phyloP scores from a whole-genome alignment of 2,888 invertebrate species.

The Zelleria hepariella region DNA sequence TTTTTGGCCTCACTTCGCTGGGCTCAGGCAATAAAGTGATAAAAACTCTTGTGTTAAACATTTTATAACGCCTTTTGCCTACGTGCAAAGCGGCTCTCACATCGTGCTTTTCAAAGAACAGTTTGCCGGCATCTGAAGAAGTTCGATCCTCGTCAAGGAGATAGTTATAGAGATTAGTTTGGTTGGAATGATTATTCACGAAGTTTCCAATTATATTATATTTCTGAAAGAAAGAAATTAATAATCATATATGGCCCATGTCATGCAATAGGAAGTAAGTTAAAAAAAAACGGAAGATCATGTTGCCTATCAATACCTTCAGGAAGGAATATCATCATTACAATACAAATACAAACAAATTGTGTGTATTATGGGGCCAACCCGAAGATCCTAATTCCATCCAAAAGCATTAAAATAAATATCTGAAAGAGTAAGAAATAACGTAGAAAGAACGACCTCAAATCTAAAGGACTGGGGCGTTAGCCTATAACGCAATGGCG shows the following conservation, averaged over 20 bases:
- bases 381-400: no score
- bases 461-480: no score
- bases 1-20: slow-evolving; percentile 35
- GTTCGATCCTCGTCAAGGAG: slow-evolving; percentile 29
- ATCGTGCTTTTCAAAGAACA: slow-evolving; percentile 29
- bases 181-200: slow-evolving; percentile 35
- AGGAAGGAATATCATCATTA: no score
- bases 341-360: no score
- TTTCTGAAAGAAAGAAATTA: slow-evolving; percentile 31
- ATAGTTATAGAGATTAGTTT: slow-evolving; percentile 54
- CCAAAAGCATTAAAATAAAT: no score
- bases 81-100: slow-evolving; percentile 51
- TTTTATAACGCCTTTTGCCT: slow-evolving; percentile 37
- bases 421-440: no score
- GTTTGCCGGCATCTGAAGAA: slow-evolving; percentile 18
- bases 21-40: slow-evolving; percentile 40
- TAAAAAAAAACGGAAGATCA: no score
- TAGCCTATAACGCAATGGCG: no score
- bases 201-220: slow-evolving; percentile 37
- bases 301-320: no score
- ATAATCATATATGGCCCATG: neutral
- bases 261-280: neutral
- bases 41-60: slow-evolving; percentile 48
- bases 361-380: no score
- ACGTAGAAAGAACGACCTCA: no score